Conservation (phyloP, 2,113 vertebrate genomes). For the Sapayoa aenigma region DNA sequence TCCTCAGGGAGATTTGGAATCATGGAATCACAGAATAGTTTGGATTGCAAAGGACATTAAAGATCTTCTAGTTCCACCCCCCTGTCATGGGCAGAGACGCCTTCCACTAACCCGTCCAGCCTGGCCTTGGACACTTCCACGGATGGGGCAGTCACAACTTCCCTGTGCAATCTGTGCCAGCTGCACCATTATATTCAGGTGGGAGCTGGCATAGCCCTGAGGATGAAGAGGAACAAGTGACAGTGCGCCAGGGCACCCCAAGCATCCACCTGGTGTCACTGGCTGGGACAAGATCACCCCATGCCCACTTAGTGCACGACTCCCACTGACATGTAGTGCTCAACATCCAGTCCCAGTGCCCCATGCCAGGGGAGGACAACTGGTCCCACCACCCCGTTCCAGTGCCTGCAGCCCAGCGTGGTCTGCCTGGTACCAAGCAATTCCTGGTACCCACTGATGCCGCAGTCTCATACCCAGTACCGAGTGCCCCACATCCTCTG, state of each 20-base stretch:
- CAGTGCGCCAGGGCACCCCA: not conserved
- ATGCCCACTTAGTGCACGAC: fast-evolving
- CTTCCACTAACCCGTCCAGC: not conserved
- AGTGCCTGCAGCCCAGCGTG: fast-evolving
- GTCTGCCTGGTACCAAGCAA: fast-evolving
- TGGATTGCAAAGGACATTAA: not conserved
- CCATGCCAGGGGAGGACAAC: not conserved
- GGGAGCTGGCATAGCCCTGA: not conserved
- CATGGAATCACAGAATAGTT: not conserved
- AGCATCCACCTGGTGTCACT: not conserved
- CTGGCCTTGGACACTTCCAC: not conserved
- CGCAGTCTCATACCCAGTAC: not conserved
- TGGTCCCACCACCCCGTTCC: not conserved
- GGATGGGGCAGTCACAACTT: not conserved
- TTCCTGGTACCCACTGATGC: fast-evolving
- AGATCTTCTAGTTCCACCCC: fast-evolving
- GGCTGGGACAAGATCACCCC: not conserved
- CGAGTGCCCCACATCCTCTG: not conserved
- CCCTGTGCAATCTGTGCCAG: not conserved
- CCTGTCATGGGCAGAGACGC: not conserved
- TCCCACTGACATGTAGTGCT: fast-evolving
- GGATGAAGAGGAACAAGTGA: not conserved
- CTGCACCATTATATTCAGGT: fast-evolving
- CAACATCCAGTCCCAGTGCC: not conserved
- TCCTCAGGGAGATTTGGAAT: not conserved